Evolutionary conservation across 2,113 vertebrate species (phyloP), one percentile per base, ranked within the genome.

Genomic region (Eolophus roseicapilla): DNA sequence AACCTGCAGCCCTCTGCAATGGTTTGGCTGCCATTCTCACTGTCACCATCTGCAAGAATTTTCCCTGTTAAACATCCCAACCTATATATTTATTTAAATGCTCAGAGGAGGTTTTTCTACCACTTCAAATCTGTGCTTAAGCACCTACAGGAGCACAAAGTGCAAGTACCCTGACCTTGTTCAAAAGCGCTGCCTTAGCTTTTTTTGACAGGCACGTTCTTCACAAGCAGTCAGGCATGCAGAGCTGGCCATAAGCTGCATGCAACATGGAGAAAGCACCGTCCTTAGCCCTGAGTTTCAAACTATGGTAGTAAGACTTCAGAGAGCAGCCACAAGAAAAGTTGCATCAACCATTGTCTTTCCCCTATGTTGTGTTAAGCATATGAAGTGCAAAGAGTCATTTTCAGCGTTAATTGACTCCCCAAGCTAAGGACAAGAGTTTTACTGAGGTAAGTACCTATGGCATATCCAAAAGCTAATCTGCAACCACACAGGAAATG

Each of bases 331-430:
- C 43, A 64, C 37, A 46, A 82, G 60, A 11, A 46, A 47, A 46
- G n/a, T 7, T 49, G 10, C 28, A 17, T 23, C 24, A 19, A 25
- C 47, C 0, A 0, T 19, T 23, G 20, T 7, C 25, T 83, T 31
- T 62, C 68, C 47, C 28, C 20, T n/a, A n/a, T n/a, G n/a, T n/a
- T n/a, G n/a, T n/a, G n/a, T n/a, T n/a, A n/a, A n/a, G n/a, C n/a
- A n/a, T n/a, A n/a, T 3, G 11, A 82, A 43, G n/a, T 13, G 21
- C 31, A 41, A 52, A 49, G 77, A 55, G 47, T 29, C 4, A 6
- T 49, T 73, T 60, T 52, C 43, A 76, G 44, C 19, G 39, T 49
- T 39, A 39, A 39, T 39, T 43, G 24, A 17, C 35, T 49, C 39
- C 31, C 27, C 23, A 8, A 67, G 39, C 29, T 46, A 62, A 39